Evolutionary conservation across 2,888 invertebrate genomes (phyloP), one percentile per base, ranked within the genome.

Genomic region (Cremastinae sp.): DNA sequence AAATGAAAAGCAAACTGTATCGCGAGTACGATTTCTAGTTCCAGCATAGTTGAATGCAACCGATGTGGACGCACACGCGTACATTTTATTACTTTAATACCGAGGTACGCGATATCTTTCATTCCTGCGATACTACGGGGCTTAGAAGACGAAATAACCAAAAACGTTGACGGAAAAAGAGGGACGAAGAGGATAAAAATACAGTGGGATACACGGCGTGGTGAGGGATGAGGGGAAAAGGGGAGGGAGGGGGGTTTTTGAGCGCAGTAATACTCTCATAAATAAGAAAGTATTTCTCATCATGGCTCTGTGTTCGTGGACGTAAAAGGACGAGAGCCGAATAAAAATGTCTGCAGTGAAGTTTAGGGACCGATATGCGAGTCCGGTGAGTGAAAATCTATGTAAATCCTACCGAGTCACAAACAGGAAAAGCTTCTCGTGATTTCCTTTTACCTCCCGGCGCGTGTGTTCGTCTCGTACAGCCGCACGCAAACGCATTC

Each of bases 231-330:
- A n/a, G n/a, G n/a, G n/a, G n/a, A n/a, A n/a, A n/a, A n/a, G n/a
- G n/a, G n/a, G n/a, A n/a, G n/a, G n/a, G n/a, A n/a, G n/a, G n/a
- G n/a, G n/a, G n/a, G n/a, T n/a, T n/a, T n/a, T n/a, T n/a, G 47
- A 8, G 18, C 38, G 56, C 66, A 65, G 79, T 81, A 82, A 82
- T 81, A 79, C 78, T 78, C 80, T 81, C 77, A 78, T 82, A 83
- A 82, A 82, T 81, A 81, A 79, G 77, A 22, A 80, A 80, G 77
- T 78, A 80, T 80, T 79, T 80, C 56, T 59, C 70, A n/a, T 56
- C 70, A 12, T 58, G 62, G 58, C 66, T n/a, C n/a, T 54, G 72
- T 56, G 5, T 28, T 28, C 28, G 28, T 5, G 28, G 28, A 28
- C 5, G 28, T 28, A 28, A 72, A 77, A 79, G 74, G 78, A 64